Evolutionary conservation across 1,140 invertebrate genomes (phyloP), one percentile per base, ranked within the genome.

Genomic region (Orussus abietinus): DNA sequence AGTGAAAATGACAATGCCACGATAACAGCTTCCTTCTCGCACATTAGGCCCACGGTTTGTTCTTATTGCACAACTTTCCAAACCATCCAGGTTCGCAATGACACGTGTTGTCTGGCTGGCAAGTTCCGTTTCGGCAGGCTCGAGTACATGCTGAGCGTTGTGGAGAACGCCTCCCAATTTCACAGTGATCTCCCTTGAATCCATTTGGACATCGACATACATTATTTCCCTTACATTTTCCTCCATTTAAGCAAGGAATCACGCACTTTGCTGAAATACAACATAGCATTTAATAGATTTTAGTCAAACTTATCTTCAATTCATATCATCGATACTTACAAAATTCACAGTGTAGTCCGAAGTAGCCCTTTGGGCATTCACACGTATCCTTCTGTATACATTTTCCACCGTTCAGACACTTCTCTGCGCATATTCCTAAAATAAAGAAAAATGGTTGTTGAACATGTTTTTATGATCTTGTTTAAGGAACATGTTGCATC

Each of bases 391-490:
- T 94, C 64, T 92, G 88, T 55, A 93, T 80, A 63, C 92, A 95
- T 77, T 94, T 94, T 6, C 92, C 92, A n/a, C 90, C 90, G 63
- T 95, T 94, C 40, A 89, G 69, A 73, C 92, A 95, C 70, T 92
- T 92, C 52, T 92, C 82, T 22, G 82, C 76, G 66, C 92, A 95
- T 63, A 95, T 93, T 55, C 91, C 90, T 91, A 64, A 32, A 77
- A 77, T 45, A 59, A 61, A 53, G 37, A 34, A 22, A 47, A 41
- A 34, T 5, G 10, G 34, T 7, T 11, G 11, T 37, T 17, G 10
- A 45, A 32, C 38, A 38, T 13, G 25, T 26, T 38, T 22, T 11
- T 41, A 44, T 5, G 38, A 12, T 26, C 35, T 18, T 14, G 43
- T 14, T 14, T 48, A 5, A 28, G 26, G n/a, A 36, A 37, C 10